Evolutionary conservation across 1,140 invertebrate genomes (phyloP), one percentile per base, ranked within the genome.

Genomic region (Holcopasites calliopsidis): DNA sequence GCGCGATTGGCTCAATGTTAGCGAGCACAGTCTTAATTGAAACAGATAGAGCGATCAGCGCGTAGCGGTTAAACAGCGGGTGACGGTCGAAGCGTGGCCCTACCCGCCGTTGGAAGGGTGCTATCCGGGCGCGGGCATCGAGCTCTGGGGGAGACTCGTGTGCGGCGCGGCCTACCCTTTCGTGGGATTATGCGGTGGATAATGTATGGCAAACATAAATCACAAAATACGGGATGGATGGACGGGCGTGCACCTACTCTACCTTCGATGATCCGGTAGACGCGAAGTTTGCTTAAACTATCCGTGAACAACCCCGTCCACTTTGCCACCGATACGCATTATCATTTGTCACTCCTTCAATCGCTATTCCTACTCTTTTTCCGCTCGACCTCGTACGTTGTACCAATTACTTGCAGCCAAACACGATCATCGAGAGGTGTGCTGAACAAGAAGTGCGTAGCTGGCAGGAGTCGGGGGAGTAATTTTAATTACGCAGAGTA

Each of bases 141-240:
- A 79, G 79, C 77, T 79, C 68, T 80, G 80, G 54, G 82, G 79
- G 76, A 82, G 85, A 64, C 70, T 58, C 49, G 49, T 26, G 33
- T 44, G 11, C 42, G 42, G 11, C 42, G 11, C 42, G 42, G 42
- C 42, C 42, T 80, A 89, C 87, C 89, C 88, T 89, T 90, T 90
- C 88, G 84, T 87, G 86, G 88, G 89, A 91, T 91, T 90, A 91
- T 90, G 90, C 90, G 88, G 76, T 80, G 88, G 81, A 83, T 91
- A 91, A 91, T 91, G 86, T 91, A 91, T 90, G 90, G 88, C 89
- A 89, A 90, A 90, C 88, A 89, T 90, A 91, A 91, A 91, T 91
- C 89, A 91, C 88, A 44, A 76, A 86, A 79, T 84, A 85, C 81
- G 82, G 79, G 83, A 87, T 78, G 78, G 81, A 86, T 77, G 82